Base-by-base conservation (phyloP, 2,797 vertebrate species). In the Hydrocynus forskahlii region DNA sequence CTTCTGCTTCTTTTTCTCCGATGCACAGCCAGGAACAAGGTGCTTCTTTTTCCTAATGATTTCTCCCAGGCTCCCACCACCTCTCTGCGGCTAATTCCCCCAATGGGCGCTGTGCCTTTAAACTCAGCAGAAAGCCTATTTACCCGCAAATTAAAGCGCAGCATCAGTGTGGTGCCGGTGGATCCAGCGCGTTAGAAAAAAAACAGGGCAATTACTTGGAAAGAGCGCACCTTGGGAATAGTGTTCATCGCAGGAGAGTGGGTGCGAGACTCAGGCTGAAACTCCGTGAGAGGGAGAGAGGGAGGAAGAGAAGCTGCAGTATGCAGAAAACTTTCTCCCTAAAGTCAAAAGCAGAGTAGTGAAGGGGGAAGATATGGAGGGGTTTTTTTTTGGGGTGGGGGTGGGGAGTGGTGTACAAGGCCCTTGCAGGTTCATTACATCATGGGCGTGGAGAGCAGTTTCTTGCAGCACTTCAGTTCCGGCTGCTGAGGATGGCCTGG, bases 81-180 rank as follows among this genome's bases (percentile, higher is more conserved):
- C 88, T 86, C 88, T 87, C 86, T 76, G 81, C 86, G 84, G 85
- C 78, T 85, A 76, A 86, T 83, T 87, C 87, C 88, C 89, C 88
- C 80, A 87, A 86, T 13, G 84, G 78, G 86, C 75, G 73, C 83
- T 35, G 69, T 40, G 88, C 89, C 88, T 91, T 91, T 91, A 91
- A 92, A 92, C 90, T 91, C 88, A 88, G 90, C 89, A 89, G 89
- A 92, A 92, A 90, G 89, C 86, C 84, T 91, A 89, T 92, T 92
- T 92, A 91, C 89, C 85, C 77, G 40, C 87, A 91, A 91, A 92
- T 91, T 88, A 91, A 92, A 90, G 88, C 84, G 57, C 62, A 17
- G 79, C 87, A 84, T 83, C 79, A 70, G 84, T 83, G 81, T 88
- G 76, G 88, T 57, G 77, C 86, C 79, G 82, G 83, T 52, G 40